Evolutionary conservation across 2,888 invertebrate species (phyloP), one percentile per base, ranked within the genome.

Genomic region (Polietes domitor): DNA sequence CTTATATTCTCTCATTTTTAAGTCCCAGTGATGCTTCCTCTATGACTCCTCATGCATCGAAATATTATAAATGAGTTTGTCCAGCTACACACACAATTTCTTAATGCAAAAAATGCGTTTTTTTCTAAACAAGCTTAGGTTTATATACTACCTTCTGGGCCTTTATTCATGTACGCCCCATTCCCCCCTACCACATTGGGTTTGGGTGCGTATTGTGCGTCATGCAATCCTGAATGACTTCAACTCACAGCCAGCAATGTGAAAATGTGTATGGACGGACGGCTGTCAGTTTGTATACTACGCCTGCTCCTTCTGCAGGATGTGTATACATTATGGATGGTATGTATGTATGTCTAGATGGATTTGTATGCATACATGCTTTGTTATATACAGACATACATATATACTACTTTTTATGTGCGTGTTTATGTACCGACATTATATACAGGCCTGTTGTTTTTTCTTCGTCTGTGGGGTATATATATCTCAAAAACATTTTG

Each of bases 191-290:
- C n/a, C 47, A 1, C 47, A 12, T 47, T 41, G 41, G 47, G 37
- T 37, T 32, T n/a, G 47, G 47, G 47, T 58, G 58, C 58, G 58
- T 58, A 58, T 58, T 24, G 58, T 58, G 58, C 58, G 58, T 58
- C 58, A 58, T 58, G 58, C 58, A 58, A 58, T 58, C 26, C 15
- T 26, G 26, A 24, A 21, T 24, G 26, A 53, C 24, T 24, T 24
- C 24, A 26, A 5, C 17, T 53, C 37, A 37, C 37, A 37, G 12
- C 6, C 47, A 47, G n/a, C 47, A 47, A 47, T 12, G 32, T 32
- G 32, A 3, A 37, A 37, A n/a, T 47, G 47, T 47, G 47, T 47
- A 47, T n/a, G 47, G 15, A 47, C 6, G 47, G 5, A n/a, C 1
- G 15, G 37, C 12, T 32, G 32, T 7, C 32, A 37, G 4, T 37